Evolutionary conservation across 2,888 invertebrate species (phyloP), one percentile per base, ranked within the genome.

Genomic region (Dryadula phaetusa): DNA sequence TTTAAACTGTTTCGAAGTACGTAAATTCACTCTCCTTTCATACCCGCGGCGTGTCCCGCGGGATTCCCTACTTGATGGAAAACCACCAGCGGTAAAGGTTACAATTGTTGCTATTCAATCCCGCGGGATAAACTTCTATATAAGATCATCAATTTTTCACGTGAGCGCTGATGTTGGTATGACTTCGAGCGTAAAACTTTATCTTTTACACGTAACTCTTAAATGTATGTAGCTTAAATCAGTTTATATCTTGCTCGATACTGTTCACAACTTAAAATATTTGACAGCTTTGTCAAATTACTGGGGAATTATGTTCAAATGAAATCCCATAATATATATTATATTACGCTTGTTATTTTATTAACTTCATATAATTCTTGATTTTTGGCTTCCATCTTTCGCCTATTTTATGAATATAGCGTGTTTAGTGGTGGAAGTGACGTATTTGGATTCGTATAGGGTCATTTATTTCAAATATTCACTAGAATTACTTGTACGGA

Each of bases 191-290:
- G 40, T 56, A 40, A 64, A 64, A 64, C 56, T 64, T 64, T 47
- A 37, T 32, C 47, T 34, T 44, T 52, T 34, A 56, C 56, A 46
- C 46, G 58, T 47, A 56, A 64, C 64, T 47, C 56, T 58, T 64
- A 64, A 64, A 64, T 47, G 56, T 58, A 47, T 47, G 47, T 58
- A 56, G 56, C 47, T 64, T 56, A 64, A 56, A 58, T 64, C 64
- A 64, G 64, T 58, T 64, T 64, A 64, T 58, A 58, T 64, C 47
- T 64, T 28, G 28, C 58, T 49, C 16, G 20, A 42, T 64, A 40
- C 10, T 42, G 37, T 42, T 0, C 6, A 28, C 7, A 60, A 1
- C 40, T 28, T 1, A 18, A 7, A 28, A 2, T 10, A 6, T 0
- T 7, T 12, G 18, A 3, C 42, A 44, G 60, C 60, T 60, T n/a